Base-by-base conservation (phyloP, 2,888 invertebrate species). In the Lottia scabra region DNA sequence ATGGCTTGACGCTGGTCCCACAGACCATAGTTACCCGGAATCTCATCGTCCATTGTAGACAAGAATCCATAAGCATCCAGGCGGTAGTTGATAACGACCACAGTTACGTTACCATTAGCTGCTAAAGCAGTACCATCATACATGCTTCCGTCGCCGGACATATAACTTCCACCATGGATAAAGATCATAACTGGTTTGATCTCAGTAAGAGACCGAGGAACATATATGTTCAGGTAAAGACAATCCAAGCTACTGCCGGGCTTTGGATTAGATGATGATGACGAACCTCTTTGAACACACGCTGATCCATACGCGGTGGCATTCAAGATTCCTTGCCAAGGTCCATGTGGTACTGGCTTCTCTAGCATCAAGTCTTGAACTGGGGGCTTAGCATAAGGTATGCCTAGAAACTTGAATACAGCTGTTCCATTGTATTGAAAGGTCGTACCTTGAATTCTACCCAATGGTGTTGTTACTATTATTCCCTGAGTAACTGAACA, bases 1-100 rank as follows among this genome's bases (percentile, higher is more conserved):
- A 98, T 94, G 2, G 97, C 97, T 85, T 97, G 88, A 13, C 95
- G 94, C 91, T 98, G 98, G 91, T 98, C 98, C 94, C 96, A 95
- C 26, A 98, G 91, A 0, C 90, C 97, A 93, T 96, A 95, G 89
- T 97, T 97, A 12, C 96, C 96, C 0, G 95, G 95, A 0, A 95
- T 94, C 82, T 94, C 94, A 81, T 81, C 75, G n/a, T 94, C 94
- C 70, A 93, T 93, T 86, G 97, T 91, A 90, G 96, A 97, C 70
- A 98, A 92, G 91, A 97, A 98, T 38, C 97, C 97, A 88, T 97
- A 97, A 0, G 96, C 94, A 16, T 97, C 97, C 6, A 76, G 94
- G 72, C 97, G 93, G 91, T 96, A 97, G 87, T 97, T 96, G 93
- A 97, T 95, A 45, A 96, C 96, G 75, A 96, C 97, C 19, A 98